A percentile compares a stretch with the other conserved stretches of the same genome.
These are phyloP conservation scores for Chrysocyon brachyurus DNA, from an alignment of 2,797 vertebrate genomes.

Conservation along the genomic window DNA sequence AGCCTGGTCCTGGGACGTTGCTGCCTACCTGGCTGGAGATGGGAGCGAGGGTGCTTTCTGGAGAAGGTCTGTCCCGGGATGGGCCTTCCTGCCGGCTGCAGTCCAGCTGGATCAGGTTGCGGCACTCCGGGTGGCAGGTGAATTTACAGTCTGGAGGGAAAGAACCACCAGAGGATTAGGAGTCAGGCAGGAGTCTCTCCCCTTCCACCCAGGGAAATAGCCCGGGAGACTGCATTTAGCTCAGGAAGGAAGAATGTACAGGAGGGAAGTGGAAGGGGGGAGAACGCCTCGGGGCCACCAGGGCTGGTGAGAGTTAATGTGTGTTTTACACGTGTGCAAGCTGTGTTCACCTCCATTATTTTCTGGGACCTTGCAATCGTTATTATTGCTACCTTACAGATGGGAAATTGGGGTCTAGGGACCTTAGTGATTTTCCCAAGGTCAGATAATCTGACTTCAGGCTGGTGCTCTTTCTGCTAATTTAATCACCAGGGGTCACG, in stretches of 20 bases:
- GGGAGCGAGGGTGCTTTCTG: constrained; percentile 84
- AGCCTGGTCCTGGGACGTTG: rapidly evolving
- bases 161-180: constrained; percentile 70
- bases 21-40: constrained; percentile 86
- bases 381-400: neutral
- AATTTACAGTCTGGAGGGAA: constrained; percentile 94
- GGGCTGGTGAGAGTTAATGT: neutral
- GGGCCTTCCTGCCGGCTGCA: constrained; percentile 91
- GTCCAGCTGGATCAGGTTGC: constrained; percentile 94
- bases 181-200: neutral
- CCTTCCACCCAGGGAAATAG: neutral
- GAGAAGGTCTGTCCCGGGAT: constrained; percentile 85
- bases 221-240: neutral
- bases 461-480: neutral
- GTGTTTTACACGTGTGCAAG: rapidly evolving
- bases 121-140: constrained; percentile 95
- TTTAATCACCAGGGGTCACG: neutral
- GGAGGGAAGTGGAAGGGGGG: neutral
- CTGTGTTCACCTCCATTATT: neutral
- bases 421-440: neutral
- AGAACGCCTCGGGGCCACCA: neutral
- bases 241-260: rapidly evolving
- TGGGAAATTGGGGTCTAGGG: neutral
- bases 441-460: neutral
- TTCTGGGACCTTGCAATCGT: neutral